phyloP scores from a whole-genome alignment of 2,888 invertebrate genomes.

The Tenthredo scrophulariae region DNA sequence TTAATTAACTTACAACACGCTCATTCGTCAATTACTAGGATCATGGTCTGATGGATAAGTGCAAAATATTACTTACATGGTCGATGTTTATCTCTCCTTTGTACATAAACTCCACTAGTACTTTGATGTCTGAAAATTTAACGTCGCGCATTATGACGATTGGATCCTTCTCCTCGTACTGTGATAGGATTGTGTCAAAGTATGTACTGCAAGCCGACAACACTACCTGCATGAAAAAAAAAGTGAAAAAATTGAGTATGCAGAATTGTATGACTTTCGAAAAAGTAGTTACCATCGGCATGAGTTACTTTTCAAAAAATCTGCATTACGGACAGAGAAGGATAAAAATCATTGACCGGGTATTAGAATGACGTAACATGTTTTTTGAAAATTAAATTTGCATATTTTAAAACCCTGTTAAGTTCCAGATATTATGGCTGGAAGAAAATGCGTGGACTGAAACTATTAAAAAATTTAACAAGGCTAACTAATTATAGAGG shows the following conservation, averaged over 20 bases:
- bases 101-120: slow-evolving; percentile 96
- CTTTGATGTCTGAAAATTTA: slow-evolving; percentile 93
- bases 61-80: slow-evolving; percentile 84
- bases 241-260: slow-evolving; percentile 42
- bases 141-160: slow-evolving; percentile 94
- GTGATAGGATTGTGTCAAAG: slow-evolving; percentile 92
- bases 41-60: slow-evolving; percentile 14
- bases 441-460: neutral
- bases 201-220: slow-evolving; percentile 95
- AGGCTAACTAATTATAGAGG: slow-evolving; percentile 44
- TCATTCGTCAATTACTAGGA: neutral
- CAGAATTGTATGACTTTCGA: neutral
- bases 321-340: neutral
- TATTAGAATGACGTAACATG: neutral
- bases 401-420: neutral
- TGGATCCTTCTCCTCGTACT: slow-evolving; percentile 89
- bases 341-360: neutral
- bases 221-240: slow-evolving; percentile 83
- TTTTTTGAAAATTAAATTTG: neutral
- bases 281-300: neutral
- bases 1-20: slow-evolving; percentile 19
- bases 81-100: slow-evolving; percentile 97
- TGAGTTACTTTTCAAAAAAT: neutral
- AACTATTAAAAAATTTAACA: slow-evolving; percentile 35
- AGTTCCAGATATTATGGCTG: neutral